Evolutionary conservation across 2,797 vertebrate genomes (phyloP), one percentile per base, ranked within the genome.

Genomic region (Syngnathus rostellatus): DNA sequence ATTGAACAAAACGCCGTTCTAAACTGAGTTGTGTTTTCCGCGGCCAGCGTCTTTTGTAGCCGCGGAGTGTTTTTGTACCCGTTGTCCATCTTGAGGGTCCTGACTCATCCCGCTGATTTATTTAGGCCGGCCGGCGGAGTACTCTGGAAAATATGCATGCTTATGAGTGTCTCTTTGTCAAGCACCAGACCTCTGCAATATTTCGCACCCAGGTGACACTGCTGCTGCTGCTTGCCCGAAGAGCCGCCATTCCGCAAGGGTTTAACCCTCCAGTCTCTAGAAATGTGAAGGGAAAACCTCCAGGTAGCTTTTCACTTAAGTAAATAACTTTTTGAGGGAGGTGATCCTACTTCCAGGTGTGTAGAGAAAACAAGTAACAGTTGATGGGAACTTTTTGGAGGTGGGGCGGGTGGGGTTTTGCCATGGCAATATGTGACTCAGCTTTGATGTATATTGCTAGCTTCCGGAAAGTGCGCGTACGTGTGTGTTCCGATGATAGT

Each of bases 141-240:
- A 73, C 80, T 85, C 86, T 91, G 90, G 91, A 93, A 92, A 93
- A 91, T 92, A 92, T 92, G 89, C 86, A 72, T 86, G 81, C 75
- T 89, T 91, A 91, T 91, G 91, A 93, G 81, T 87, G 90, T 89
- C 81, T 72, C 90, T 92, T 92, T 92, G 91, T 92, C 89, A 88
- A 90, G 87, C 90, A 90, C 86, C 91, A 92, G 86, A 39, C 79
- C 89, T 90, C 89, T 92, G 91, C 77, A 91, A 92, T 92, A 93
- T 93, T 93, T 92, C 89, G 77, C 91, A 93, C 90, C 76, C 80
- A 88, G 82, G 91, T 92, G 91, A 75, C 83, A 88, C 85, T 86
- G 84, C 45, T 87, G 86, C 86, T 64, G 67, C 85, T 5, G 48
- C 45, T 16, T 82, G 87, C 82, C 86, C 85, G 83, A 81, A 85